Conservation (phyloP, 2,113 vertebrate genomes). For the Anguilla rostrata region DNA sequence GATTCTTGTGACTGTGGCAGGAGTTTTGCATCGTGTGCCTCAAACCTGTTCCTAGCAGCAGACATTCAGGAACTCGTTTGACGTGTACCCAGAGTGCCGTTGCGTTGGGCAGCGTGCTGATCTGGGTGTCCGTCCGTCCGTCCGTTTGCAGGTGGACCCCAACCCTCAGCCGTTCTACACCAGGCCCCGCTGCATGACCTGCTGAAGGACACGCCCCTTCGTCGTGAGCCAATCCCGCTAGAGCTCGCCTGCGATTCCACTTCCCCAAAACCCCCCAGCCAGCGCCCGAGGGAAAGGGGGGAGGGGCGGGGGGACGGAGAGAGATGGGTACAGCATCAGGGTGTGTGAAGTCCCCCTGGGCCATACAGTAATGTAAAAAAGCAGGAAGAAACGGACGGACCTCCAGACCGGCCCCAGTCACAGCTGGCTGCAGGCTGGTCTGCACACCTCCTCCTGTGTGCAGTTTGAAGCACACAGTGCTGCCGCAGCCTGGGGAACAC, state of each 20-base stretch:
- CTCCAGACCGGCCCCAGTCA: conserved; percentile 37
- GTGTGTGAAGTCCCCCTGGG: conserved; percentile 16
- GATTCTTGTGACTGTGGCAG: too few relatives aligned
- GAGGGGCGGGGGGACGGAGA: conserved; percentile 35
- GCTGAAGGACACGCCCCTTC: conserved; percentile 67
- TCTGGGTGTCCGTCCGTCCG: background rate
- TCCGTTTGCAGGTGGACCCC: conserved; percentile 79
- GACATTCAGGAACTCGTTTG: too few relatives aligned
- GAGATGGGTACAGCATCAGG: conserved; percentile 47
- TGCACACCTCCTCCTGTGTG: too few relatives aligned
- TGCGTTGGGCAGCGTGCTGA: background rate
- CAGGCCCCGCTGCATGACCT: conserved; percentile 91
- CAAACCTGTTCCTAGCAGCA: too few relatives aligned
- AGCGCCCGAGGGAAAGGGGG: conserved; percentile 18
- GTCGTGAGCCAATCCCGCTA: conserved; percentile 31
- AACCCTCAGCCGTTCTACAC: conserved; percentile 73
- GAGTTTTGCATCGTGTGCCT: too few relatives aligned
- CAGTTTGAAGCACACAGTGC: too few relatives aligned
- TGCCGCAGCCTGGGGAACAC: too few relatives aligned
- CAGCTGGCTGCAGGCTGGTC: too few relatives aligned
- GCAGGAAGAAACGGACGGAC: conserved; percentile 42
- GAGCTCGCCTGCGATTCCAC: conserved; percentile 31
- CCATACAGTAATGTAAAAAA: conserved; percentile 23
- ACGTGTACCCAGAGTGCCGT: background rate
- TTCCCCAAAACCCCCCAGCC: conserved; percentile 48